A percentile compares a stretch with the other conserved stretches of the same genome.
These are phyloP conservation scores for Adelphocoris suturalis DNA, from an alignment of 2,888 invertebrate species.

Conservation along the genomic window DNA sequence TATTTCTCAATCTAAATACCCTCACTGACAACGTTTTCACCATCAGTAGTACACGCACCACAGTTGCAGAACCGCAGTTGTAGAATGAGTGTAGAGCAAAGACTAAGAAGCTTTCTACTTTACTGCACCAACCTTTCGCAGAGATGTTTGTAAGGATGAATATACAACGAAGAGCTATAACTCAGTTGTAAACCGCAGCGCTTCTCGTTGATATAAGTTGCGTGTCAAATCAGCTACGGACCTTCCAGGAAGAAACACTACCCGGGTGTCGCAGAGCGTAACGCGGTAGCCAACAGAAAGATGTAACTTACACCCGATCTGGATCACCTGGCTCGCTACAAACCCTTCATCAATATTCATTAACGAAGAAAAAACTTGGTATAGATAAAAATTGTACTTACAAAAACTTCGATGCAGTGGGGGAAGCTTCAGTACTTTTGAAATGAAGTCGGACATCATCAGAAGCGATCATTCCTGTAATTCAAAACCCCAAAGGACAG, in stretches of 20 bases:
- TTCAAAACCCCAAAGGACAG: slow-evolving; percentile 16
- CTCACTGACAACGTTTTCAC: too few species aligned
- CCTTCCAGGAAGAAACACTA: slow-evolving; percentile 3
- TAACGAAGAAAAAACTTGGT: neutral
- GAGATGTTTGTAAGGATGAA: too few species aligned
- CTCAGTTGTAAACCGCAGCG: too few species aligned
- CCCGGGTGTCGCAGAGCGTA: slow-evolving; percentile 21
- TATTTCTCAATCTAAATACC: too few species aligned
- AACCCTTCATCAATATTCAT: slow-evolving; percentile 1
- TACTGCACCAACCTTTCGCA: too few species aligned
- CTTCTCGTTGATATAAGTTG: neutral
- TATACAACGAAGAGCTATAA: too few species aligned
- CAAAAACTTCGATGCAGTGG: neutral
- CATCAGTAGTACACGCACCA: too few species aligned
- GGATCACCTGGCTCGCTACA: neutral
- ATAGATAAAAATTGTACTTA: neutral
- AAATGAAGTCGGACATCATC: slow-evolving; percentile 42
- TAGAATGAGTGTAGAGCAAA: too few species aligned
- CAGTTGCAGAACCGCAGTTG: too few species aligned
- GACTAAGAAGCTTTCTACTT: too few species aligned
- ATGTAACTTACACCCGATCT: slow-evolving; percentile 24
- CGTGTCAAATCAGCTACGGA: neutral
- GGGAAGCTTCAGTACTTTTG: neutral
- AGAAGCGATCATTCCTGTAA: slow-evolving; percentile 57
- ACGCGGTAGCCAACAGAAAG: slow-evolving; percentile 15